Percentiles rank a stretch among this genome's conserved stretches.
These are phyloP conservation scores for Ditula angustiorana DNA, from an alignment of 2,888 invertebrate species.

Conservation along the genomic window DNA sequence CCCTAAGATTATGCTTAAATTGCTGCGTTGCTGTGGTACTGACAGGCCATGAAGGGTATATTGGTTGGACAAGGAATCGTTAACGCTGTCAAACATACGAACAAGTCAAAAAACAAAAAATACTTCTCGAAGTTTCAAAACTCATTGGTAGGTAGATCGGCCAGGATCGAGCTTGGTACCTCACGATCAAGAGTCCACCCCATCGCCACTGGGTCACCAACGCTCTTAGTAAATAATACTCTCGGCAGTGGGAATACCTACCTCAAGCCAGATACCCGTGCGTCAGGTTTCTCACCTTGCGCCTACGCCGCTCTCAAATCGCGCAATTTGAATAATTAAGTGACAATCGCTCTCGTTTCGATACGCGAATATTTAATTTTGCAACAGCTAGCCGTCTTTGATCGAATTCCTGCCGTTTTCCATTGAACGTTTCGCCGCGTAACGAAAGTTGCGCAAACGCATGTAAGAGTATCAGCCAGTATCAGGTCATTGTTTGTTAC, in stretches of 20 bases:
- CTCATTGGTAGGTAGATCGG: too few species aligned
- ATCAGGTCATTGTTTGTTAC: slow-evolving; percentile 31
- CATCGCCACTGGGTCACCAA: too few species aligned
- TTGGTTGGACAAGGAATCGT: too few species aligned
- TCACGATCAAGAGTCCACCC: too few species aligned
- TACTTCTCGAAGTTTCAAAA: too few species aligned
- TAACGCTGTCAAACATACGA: too few species aligned
- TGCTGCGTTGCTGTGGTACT: not conserved
- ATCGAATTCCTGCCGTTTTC: slow-evolving; percentile 29
- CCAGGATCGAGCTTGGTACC: too few species aligned
- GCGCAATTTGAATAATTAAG: slow-evolving; percentile 21
- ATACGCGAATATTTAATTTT: slow-evolving; percentile 30
- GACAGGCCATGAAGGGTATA: too few species aligned
- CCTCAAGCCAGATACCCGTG: not conserved
- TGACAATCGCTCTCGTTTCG: slow-evolving; percentile 29
- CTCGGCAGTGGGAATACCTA: not conserved
- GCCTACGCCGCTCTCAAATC: slow-evolving; percentile 18
- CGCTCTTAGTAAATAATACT: too few species aligned
- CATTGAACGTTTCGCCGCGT: slow-evolving; percentile 22
- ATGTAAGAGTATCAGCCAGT: slow-evolving; percentile 22
- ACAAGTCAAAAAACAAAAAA: too few species aligned
- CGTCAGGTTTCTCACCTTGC: slow-evolving; percentile 6
- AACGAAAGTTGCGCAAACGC: slow-evolving; percentile 27
- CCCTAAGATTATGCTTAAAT: not conserved
- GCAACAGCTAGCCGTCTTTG: slow-evolving; percentile 14